Evolutionary conservation across 2,888 invertebrate species (phyloP).

Genomic region (Tiliacea aurago): DNA sequence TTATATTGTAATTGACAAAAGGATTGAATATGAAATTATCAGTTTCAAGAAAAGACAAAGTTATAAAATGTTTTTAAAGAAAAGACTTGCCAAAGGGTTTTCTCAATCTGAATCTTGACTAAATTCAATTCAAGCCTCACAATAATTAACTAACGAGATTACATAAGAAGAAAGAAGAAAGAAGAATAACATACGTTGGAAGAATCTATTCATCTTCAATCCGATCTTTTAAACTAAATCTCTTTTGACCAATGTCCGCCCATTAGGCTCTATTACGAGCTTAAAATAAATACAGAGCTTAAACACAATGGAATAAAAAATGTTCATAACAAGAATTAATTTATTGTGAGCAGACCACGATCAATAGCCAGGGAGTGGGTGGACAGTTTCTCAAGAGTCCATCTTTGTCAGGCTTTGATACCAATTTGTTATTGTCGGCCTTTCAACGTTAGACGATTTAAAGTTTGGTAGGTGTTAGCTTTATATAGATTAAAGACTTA

Average conservation of each 20-base stretch:
- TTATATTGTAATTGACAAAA: slow-evolving; percentile 37
- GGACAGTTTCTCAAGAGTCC: slow-evolving; percentile 90
- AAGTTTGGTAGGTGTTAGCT: slow-evolving; percentile 86
- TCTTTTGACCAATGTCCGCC: slow-evolving; percentile 88
- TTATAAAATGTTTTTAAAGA: background rate
- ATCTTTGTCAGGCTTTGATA: slow-evolving; percentile 90
- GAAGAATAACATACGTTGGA: slow-evolving; percentile 35
- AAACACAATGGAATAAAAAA: slow-evolving; percentile 88
- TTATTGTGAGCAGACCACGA: slow-evolving; percentile 87
- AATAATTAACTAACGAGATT: slow-evolving; percentile 39
- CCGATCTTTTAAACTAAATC: slow-evolving; percentile 70
- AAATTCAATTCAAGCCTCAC: slow-evolving; percentile 18
- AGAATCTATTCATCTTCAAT: slow-evolving; percentile 69
- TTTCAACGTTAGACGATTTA: slow-evolving; percentile 87
- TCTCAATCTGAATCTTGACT: slow-evolving; percentile 1
- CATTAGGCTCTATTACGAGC: slow-evolving; percentile 82
- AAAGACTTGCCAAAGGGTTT: background rate
- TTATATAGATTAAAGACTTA: slow-evolving; percentile 77
- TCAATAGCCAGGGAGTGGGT: slow-evolving; percentile 89
- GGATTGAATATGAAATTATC: slow-evolving; percentile 23
- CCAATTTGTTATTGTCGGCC: slow-evolving; percentile 89
- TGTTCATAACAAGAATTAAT: slow-evolving; percentile 90
- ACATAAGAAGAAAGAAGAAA: too few species aligned
- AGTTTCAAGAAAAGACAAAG: slow-evolving; percentile 11
- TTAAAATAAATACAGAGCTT: slow-evolving; percentile 85